Evolutionary conservation across 1,140 invertebrate genomes (phyloP).

Genomic region (Oedothorax gibbosus): DNA sequence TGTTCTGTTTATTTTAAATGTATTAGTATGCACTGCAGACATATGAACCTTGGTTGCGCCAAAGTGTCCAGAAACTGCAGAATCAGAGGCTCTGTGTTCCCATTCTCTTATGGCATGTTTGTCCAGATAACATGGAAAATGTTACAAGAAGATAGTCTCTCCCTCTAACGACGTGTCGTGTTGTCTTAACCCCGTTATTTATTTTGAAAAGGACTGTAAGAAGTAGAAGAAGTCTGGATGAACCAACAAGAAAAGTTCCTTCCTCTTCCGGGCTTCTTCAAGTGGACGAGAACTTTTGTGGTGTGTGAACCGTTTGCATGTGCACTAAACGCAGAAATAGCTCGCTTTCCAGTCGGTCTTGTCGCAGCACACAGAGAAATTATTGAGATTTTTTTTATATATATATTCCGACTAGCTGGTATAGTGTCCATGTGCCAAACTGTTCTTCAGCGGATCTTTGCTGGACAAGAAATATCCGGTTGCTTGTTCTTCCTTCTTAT

Average conservation of each 20-base stretch:
- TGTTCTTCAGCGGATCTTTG: background rate
- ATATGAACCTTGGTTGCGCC: background rate
- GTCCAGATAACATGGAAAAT: too few species aligned
- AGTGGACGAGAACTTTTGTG: background rate
- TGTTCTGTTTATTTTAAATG: too few species aligned
- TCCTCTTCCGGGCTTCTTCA: background rate
- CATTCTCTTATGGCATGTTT: too few species aligned
- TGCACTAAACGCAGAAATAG: slow-evolving; percentile 30
- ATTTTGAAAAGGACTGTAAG: too few species aligned
- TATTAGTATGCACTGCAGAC: too few species aligned
- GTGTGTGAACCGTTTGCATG: background rate
- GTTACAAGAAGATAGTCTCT: too few species aligned
- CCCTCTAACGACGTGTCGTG: too few species aligned
- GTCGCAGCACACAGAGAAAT: background rate
- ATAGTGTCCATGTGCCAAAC: slow-evolving; percentile 61
- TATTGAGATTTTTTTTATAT: slow-evolving; percentile 1
- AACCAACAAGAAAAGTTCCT: too few species aligned
- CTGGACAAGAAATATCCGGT: too few species aligned
- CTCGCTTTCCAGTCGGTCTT: slow-evolving; percentile 50
- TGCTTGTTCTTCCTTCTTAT: too few species aligned
- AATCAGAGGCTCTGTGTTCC: slow-evolving; percentile 10
- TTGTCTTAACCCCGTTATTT: too few species aligned
- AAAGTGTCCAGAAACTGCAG: background rate
- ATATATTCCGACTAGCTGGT: slow-evolving; percentile 52
- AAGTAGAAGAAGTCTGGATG: too few species aligned